A percentile compares a stretch with the other conserved stretches of the same genome.
Evolutionary conservation across 1,140 invertebrate species (phyloP).

Genomic region (Lithobius niger): DNA sequence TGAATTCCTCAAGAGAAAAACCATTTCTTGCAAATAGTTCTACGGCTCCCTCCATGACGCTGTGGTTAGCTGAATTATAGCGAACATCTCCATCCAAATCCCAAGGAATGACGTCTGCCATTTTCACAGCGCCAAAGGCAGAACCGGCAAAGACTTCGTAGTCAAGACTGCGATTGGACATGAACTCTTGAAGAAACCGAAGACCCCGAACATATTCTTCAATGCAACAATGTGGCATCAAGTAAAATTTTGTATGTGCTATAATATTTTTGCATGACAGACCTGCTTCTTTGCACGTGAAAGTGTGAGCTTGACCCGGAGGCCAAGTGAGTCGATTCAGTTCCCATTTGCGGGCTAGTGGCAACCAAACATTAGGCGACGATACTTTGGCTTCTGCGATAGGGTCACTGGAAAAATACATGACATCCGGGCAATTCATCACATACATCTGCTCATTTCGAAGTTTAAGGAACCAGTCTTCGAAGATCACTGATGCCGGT

Average conservation of each 20-base stretch:
- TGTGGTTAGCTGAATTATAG: background rate
- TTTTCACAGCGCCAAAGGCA: constrained; percentile 25
- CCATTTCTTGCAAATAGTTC: constrained; percentile 14
- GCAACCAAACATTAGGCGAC: constrained; percentile 19
- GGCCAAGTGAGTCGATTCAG: background rate
- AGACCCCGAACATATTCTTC: constrained; percentile 14
- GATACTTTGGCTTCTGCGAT: background rate
- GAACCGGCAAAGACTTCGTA: constrained; percentile 25
- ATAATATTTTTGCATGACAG: background rate
- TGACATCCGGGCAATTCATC: constrained; percentile 5
- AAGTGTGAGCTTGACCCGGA: background rate
- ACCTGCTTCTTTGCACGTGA: background rate
- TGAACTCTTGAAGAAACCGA: constrained; percentile 6
- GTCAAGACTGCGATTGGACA: constrained; percentile 9
- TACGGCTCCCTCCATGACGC: background rate
- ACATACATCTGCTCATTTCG: no score
- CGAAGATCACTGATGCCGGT: constrained; percentile 13
- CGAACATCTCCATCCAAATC: constrained; percentile 23
- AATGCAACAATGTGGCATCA: constrained; percentile 18
- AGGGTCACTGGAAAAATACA: background rate
- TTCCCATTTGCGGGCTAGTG: no score
- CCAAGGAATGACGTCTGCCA: constrained; percentile 24
- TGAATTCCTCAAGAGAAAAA: constrained; percentile 4
- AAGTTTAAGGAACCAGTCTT: constrained; percentile 18
- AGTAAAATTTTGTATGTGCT: background rate